Evolutionary conservation across 2,797 vertebrate species (phyloP).

Genomic region (Hippocampus kuda): DNA sequence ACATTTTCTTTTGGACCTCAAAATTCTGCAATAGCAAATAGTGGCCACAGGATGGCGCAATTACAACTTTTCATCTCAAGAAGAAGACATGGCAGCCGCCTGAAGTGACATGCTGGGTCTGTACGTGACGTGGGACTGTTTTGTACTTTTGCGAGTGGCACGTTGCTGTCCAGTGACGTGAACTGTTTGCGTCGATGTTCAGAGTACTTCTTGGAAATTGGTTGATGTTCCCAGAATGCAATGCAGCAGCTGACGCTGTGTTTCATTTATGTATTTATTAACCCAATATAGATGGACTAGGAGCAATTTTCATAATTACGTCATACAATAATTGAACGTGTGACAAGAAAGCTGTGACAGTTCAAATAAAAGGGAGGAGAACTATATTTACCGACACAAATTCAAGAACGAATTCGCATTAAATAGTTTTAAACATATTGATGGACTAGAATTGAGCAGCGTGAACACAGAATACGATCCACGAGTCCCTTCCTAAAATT

Average conservation of each 20-base stretch:
- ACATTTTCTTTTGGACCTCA: neutral
- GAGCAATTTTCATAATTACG: neutral
- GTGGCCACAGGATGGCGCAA: constrained; percentile 47
- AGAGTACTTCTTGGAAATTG: constrained; percentile 31
- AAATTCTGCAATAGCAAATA: neutral
- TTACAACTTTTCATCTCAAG: neutral
- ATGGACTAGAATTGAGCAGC: too few relatives aligned
- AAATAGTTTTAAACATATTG: neutral
- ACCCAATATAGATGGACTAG: neutral
- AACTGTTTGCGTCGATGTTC: neutral
- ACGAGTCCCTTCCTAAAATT: too few relatives aligned
- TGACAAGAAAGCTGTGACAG: neutral
- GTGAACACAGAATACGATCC: too few relatives aligned
- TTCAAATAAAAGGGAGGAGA: too few relatives aligned
- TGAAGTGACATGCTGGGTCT: neutral
- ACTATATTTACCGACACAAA: too few relatives aligned
- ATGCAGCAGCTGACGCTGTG: neutral
- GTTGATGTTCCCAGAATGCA: neutral
- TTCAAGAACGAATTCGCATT: neutral
- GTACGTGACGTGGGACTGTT: constrained; percentile 5
- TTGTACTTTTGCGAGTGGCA: constrained; percentile 14
- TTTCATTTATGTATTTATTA: neutral
- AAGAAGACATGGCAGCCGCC: neutral
- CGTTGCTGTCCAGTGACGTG: constrained; percentile 14
- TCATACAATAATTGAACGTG: neutral